Conservation (phyloP, 1,140 invertebrate species). For the Drosophila triauraria region DNA sequence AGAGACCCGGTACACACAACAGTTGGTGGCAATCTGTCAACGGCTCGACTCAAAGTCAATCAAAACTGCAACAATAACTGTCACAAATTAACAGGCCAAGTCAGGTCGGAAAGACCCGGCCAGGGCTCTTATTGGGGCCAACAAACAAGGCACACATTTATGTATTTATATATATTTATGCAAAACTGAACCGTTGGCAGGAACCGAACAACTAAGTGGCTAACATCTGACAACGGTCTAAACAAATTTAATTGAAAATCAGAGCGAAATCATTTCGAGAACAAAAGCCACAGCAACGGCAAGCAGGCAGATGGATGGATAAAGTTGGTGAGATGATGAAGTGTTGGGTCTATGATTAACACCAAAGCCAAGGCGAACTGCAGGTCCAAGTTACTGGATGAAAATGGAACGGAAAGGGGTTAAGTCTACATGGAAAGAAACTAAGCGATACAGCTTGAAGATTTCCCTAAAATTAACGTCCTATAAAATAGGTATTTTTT, state of each 20-base stretch:
- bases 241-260: conserved; percentile 77
- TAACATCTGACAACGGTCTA: conserved; percentile 50
- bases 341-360: conserved; percentile 33
- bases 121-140: conserved; percentile 56
- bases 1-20: conserved; percentile 16
- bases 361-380: conserved; percentile 35
- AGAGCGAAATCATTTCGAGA: conserved; percentile 58
- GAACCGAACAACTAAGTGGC: conserved; percentile 62
- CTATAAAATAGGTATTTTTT: no score
- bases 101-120: conserved; percentile 35
- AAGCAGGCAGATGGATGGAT: conserved; percentile 41
- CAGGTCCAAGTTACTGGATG: conserved; percentile 9
- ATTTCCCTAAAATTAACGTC: no score
- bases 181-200: conserved; percentile 60
- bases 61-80: conserved; percentile 74
- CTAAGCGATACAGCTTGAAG: no score
- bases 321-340: conserved; percentile 39
- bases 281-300: conserved; percentile 30
- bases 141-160: conserved; percentile 26
- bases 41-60: conserved; percentile 61
- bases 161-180: conserved; percentile 30
- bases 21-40: conserved; percentile 53
- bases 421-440: background rate
- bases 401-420: conserved; percentile 2
- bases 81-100: conserved; percentile 64